Percentiles rank a stretch among this genome's conserved stretches.
Conservation (phyloP, 2,113 vertebrate genomes). For the Macroglossus sobrinus region DNA sequence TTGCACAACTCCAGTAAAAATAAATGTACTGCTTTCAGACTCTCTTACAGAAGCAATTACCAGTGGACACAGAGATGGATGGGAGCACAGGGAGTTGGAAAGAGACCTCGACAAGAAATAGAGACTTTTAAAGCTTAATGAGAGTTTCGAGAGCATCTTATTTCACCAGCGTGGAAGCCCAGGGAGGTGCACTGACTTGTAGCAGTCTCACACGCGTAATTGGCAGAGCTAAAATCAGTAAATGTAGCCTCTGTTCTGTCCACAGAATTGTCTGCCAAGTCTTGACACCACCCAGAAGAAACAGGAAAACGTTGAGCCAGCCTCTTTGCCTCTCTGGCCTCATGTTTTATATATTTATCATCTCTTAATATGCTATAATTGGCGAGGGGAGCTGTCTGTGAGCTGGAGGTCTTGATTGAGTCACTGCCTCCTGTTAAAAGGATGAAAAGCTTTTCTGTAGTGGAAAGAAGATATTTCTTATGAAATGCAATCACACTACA, state of each 20-base stretch:
- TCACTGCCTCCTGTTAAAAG: background rate
- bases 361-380: background rate
- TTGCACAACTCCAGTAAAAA: background rate
- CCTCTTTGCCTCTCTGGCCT: background rate
- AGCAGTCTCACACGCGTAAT: background rate
- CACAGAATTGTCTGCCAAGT: background rate
- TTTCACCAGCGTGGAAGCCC: background rate
- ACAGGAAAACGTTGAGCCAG: background rate
- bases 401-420: background rate
- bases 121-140: background rate
- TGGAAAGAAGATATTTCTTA: background rate
- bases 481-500: background rate
- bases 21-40: background rate
- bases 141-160: conserved; percentile 22
- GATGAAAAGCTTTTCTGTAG: background rate
- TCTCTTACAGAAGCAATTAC: conserved; percentile 43
- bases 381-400: background rate
- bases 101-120: conserved; percentile 32
- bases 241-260: background rate
- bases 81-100: background rate
- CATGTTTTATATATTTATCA: background rate
- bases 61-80: background rate
- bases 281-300: background rate
- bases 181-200: background rate
- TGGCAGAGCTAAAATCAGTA: background rate